These are phyloP conservation scores for Engraulis encrasicolus DNA, from an alignment of 2,113 vertebrate species.

Conservation along the genomic window DNA sequence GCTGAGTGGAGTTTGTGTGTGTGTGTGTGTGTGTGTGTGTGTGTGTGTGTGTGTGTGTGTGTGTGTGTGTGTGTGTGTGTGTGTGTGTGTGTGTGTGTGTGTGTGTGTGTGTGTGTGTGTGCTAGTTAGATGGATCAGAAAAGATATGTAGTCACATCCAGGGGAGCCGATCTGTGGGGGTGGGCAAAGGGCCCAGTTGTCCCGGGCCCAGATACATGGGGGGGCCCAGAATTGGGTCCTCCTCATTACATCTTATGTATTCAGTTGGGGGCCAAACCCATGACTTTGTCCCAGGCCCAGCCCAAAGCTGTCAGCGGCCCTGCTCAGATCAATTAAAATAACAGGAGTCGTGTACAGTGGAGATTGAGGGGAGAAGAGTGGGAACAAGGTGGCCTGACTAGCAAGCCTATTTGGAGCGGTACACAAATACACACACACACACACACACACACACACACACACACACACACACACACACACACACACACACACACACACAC, in stretches of 20 bases:
- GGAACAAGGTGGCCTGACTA: too few relatives aligned
- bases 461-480: not conserved
- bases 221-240: too few relatives aligned
- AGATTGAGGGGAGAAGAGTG: too few relatives aligned
- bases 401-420: too few relatives aligned
- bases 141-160: not conserved
- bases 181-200: not conserved
- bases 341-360: too few relatives aligned
- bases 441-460: not conserved
- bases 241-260: too few relatives aligned
- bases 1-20: not conserved
- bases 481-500: not conserved
- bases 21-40: slow-evolving; percentile 12
- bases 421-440: not conserved
- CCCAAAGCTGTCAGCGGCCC: too few relatives aligned
- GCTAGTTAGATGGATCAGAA: not conserved
- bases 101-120: not conserved
- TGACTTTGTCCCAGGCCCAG: too few relatives aligned
- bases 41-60: slow-evolving; percentile 10
- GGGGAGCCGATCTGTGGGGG: too few relatives aligned
- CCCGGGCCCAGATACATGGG: too few relatives aligned
- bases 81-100: slow-evolving; percentile 13
- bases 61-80: not conserved
- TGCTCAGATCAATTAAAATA: too few relatives aligned
- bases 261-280: too few relatives aligned